Base-by-base conservation (phyloP, 2,113 vertebrate genomes). In the Pluvialis apricaria region DNA sequence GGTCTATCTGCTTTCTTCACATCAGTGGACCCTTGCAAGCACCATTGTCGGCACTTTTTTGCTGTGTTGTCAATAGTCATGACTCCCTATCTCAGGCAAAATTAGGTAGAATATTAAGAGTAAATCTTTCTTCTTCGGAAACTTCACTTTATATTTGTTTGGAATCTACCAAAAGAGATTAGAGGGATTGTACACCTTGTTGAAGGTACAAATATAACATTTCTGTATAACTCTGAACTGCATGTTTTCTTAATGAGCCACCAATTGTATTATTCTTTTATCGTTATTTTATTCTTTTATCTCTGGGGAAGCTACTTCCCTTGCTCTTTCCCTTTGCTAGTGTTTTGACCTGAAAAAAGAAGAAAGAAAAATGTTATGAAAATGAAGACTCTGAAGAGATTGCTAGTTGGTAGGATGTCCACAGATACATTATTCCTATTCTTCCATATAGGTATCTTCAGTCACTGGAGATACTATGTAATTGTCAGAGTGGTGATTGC, bases 311-410 rank as follows among this genome's bases (percentile, higher is more conserved):
- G 14, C 51, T 82, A 20, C 42, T 72, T 82, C 13, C 44, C n/a
- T 42, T 0, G 0, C 17, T 29, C 6, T 79, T 87, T 85, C n/a
- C 13, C 0, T 3, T 16, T 5, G 6, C 2, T 62, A 42, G 14
- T 10, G 5, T 84, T 83, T 62, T 51, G 15, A 91, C 17, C 28
- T 34, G 6, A 38, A 85, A 91, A 82, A 88, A 58, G 10, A 6
- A 15, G 2, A 24, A 52, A 64, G n/a, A 75, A 64, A 82, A 68
- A 21, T 45, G 5, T 36, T 61, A 57, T 28, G 57, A 66, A 86
- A 83, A 42, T 52, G 11, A 70, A 83, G 64, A 31, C 16, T 69
- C 66, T 58, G 28, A 71, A 83, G 19, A 62, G 45, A 54, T 14
- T 73, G 10, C 17, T 80, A 44, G 45, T 57, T 66, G 28, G 25